Base-by-base conservation (phyloP, 2,113 vertebrate species). In the Rhea americana region DNA sequence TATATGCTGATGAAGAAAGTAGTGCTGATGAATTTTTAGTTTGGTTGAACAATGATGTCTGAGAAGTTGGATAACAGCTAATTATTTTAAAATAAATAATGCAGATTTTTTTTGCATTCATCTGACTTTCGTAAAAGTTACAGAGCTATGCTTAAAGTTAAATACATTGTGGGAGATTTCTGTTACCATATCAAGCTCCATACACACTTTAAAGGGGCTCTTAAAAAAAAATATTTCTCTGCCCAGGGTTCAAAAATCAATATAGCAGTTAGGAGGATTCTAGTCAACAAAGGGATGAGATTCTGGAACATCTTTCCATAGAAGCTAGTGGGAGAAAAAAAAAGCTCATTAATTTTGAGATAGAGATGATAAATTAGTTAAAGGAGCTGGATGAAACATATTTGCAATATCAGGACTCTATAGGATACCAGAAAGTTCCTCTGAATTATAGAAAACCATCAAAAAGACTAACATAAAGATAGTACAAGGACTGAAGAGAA, bases 271-370 rank as follows among this genome's bases (percentile, higher is more conserved):
- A 84, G 67, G 19, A 85, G 37, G 21, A 82, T 62, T 89, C n/a
- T 71, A 94, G 93, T 37, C 82, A 92, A 76, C 28, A 92, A 82
- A 68, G 25, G 58, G 85, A 93, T 68, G 45, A 93, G 66, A 82
- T 85, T 79, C 53, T 93, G 85, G n/a, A 92, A 67, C 25, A 87
- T 22, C 32, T 79, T 92, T 93, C 58, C 65, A 24, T 59, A 82
- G 48, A 20, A 58, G 66, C 65, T 81, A 58, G 41, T 75, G n/a
- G 62, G 39, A 65, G 25, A 87, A 92, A 74, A 56, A 10, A 79
- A 88, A 93, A 86, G 58, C 8, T 62, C 82, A 85, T 61, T 48
- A 75, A 72, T 75, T 91, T 68, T 93, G 56, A 86, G 47, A 35
- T 13, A 11, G 50, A 82, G 25, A 51, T 90, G 68, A 86, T 24